These are phyloP conservation scores for Oryctes rhinoceros DNA, from an alignment of 1,140 invertebrate species.

Conservation along the genomic window DNA sequence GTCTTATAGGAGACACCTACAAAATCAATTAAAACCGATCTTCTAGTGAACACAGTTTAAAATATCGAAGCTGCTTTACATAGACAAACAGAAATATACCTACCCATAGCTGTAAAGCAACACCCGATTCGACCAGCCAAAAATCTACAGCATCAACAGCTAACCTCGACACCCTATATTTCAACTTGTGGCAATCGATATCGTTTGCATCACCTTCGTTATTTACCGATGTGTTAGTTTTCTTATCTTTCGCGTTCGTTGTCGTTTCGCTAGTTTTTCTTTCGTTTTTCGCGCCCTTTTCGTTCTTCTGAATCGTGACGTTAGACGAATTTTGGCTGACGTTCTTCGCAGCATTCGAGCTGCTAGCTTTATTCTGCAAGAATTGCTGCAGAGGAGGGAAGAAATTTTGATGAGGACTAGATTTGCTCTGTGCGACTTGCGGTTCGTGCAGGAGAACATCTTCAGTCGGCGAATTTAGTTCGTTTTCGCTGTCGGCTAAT, in stretches of 20 bases:
- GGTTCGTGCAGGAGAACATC: slow-evolving; percentile 52
- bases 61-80: no score
- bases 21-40: background rate
- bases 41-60: no score
- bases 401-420: slow-evolving; percentile 49
- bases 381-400: slow-evolving; percentile 54
- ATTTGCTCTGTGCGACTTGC: slow-evolving; percentile 46
- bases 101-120: slow-evolving; percentile 83
- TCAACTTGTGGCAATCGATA: slow-evolving; percentile 68
- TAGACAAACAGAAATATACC: background rate
- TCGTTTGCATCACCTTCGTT: background rate
- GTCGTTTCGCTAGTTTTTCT: slow-evolving; percentile 33
- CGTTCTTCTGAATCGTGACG: slow-evolving; percentile 11
- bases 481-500: slow-evolving; percentile 89
- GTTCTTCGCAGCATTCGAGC: slow-evolving; percentile 23
- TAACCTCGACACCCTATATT: slow-evolving; percentile 92
- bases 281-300: slow-evolving; percentile 6
- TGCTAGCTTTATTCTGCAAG: slow-evolving; percentile 49
- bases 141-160: slow-evolving; percentile 92
- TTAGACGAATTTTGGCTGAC: background rate
- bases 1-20: slow-evolving; percentile 78
- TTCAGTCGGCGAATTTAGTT: slow-evolving; percentile 73
- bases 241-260: slow-evolving; percentile 3
- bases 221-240: slow-evolving; percentile 21
- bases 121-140: slow-evolving; percentile 88